A percentile compares a stretch with the other conserved stretches of the same genome.
Evolutionary conservation across 1,140 invertebrate species (phyloP).

Genomic region (Pogonomyrmex californicus): DNA sequence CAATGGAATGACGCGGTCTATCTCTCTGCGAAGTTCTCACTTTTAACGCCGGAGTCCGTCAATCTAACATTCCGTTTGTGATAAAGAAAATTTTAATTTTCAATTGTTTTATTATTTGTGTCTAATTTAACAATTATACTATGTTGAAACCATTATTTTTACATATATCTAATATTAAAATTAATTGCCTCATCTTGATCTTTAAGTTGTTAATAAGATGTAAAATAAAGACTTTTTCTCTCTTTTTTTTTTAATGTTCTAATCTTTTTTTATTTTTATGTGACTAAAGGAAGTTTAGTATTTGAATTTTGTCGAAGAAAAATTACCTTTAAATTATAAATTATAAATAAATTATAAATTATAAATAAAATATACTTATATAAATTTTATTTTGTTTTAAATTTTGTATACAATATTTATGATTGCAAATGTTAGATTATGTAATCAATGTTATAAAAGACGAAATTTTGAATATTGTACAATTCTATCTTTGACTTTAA

Average conservation of each 20-base stretch:
- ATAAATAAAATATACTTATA: not conserved
- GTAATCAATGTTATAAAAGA: not conserved
- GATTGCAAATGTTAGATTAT: not conserved
- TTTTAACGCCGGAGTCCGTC: not conserved
- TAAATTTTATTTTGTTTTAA: not conserved
- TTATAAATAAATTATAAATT: too few species aligned
- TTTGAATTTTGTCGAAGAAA: not conserved
- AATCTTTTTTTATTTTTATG: not conserved
- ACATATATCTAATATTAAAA: not conserved
- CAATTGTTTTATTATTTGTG: not conserved
- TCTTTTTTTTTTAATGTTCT: not conserved
- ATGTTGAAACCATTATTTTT: not conserved
- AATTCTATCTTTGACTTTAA: not conserved
- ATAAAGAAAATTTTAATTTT: not conserved
- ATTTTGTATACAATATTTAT: not conserved
- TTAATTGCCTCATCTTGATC: not conserved
- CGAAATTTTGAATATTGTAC: not conserved
- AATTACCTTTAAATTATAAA: not conserved
- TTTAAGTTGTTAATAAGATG: not conserved
- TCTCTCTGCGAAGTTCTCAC: not conserved
- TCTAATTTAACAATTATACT: not conserved
- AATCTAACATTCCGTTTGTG: not conserved
- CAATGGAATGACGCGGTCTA: slow-evolving; percentile 18
- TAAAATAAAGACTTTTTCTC: too few species aligned
- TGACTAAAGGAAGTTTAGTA: not conserved